Percentiles rank a stretch among this genome's conserved stretches.
Conservation (phyloP, 2,113 vertebrate species). For the Junco hyemalis region DNA sequence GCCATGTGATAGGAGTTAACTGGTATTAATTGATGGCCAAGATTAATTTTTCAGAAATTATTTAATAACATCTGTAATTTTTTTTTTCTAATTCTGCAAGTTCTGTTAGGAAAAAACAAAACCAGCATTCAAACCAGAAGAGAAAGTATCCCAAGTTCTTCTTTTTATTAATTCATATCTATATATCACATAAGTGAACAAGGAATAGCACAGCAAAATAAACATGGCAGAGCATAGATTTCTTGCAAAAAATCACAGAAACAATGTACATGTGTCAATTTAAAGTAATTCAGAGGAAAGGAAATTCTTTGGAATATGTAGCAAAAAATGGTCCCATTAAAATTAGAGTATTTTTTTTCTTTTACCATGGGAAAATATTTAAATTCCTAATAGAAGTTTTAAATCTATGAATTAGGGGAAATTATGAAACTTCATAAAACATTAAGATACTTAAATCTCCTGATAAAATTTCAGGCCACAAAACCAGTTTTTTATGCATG, state of each 20-base stretch:
- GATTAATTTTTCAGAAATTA: neutral
- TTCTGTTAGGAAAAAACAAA: neutral
- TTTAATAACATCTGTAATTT: neutral
- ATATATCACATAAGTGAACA: neutral
- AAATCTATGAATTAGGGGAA: neutral
- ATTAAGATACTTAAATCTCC: neutral
- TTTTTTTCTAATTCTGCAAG: neutral
- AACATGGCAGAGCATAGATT: neutral
- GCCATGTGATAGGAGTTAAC: neutral
- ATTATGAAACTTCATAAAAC: neutral
- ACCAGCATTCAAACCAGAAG: neutral
- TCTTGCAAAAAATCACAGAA: neutral
- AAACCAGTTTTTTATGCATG: accelerated
- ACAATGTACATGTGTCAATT: accelerated
- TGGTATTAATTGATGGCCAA: neutral
- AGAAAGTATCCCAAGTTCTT: neutral
- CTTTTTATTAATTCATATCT: neutral
- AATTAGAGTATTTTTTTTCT: neutral
- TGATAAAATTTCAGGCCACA: neutral
- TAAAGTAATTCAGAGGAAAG: neutral
- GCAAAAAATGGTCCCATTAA: neutral
- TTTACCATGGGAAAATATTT: neutral
- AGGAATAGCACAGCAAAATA: neutral
- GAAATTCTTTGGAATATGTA: neutral
- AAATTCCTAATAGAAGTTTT: neutral